These are phyloP conservation scores for Variabilichromis moorii DNA, from an alignment of 2,113 vertebrate genomes.

Conservation along the genomic window DNA sequence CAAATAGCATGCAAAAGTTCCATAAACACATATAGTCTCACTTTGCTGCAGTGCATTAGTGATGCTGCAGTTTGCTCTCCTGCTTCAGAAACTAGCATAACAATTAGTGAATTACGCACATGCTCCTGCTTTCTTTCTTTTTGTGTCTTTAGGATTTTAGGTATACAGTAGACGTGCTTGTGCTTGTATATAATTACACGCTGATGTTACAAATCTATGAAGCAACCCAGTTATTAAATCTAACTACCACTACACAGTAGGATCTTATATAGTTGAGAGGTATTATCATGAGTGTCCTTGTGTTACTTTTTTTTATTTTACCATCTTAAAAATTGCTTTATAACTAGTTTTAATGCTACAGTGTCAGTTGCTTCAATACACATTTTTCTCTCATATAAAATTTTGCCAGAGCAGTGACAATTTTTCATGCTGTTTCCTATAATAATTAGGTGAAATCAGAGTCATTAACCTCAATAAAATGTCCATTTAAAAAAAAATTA, in stretches of 20 bases:
- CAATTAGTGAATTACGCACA: not conserved
- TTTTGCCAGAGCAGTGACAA: fast-evolving
- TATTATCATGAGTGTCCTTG: not conserved
- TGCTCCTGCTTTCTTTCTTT: not conserved
- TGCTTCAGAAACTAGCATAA: not conserved
- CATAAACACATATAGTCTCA: not conserved
- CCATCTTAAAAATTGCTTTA: not conserved
- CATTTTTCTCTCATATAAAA: not conserved
- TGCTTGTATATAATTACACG: not conserved
- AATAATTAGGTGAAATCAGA: not conserved
- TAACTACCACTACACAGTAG: not conserved
- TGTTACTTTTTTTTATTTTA: not conserved
- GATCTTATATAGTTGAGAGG: not conserved
- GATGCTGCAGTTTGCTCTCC: constrained; percentile 33
- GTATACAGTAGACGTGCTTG: not conserved
- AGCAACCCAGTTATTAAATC: not conserved
- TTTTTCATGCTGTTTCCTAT: not conserved
- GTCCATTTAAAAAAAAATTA: fast-evolving
- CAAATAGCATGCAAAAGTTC: not conserved
- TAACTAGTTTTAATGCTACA: not conserved
- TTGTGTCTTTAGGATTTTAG: not conserved
- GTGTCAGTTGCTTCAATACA: fast-evolving
- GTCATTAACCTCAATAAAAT: not conserved
- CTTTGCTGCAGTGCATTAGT: constrained; percentile 32
- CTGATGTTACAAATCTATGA: not conserved